Percentiles rank a stretch among this genome's conserved stretches.
Conservation (phyloP, 1,140 invertebrate genomes). For the Andricus grossulariae region DNA sequence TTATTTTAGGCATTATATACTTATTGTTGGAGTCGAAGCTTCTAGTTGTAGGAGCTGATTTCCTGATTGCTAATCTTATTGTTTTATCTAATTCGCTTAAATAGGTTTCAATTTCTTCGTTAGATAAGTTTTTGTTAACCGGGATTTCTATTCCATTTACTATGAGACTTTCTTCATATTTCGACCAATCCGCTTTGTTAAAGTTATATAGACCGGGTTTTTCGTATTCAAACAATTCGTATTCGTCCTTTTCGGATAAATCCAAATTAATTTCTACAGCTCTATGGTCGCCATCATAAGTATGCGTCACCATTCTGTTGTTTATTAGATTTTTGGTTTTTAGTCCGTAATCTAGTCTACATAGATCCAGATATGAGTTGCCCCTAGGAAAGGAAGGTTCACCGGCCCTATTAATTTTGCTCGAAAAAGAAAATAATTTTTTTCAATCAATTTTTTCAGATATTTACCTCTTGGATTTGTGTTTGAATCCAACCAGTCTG, state of each 20-base stretch:
- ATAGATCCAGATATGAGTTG: slow-evolving; percentile 15
- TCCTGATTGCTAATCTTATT: neutral
- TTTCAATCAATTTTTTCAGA: slow-evolving; percentile 23
- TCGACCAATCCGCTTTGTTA: neutral
- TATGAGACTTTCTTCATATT: neutral
- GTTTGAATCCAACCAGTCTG: neutral
- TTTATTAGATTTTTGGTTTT: neutral
- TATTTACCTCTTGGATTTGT: neutral
- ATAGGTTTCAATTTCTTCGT: neutral
- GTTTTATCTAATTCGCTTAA: neutral
- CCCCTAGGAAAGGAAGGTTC: neutral
- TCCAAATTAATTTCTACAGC: neutral
- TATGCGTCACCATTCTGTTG: neutral
- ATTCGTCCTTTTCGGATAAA: neutral
- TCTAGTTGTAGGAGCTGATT: neutral
- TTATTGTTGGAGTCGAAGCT: neutral
- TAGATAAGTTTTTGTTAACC: neutral
- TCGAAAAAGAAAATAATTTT: neutral
- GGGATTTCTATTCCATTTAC: neutral
- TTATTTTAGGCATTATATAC: neutral
- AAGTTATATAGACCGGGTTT: neutral
- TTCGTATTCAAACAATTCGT: neutral
- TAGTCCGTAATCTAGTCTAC: neutral
- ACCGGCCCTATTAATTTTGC: neutral
- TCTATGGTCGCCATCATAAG: slow-evolving; percentile 35